Base-by-base conservation (phyloP, 2,113 vertebrate genomes). In the Catharus bicknelli region DNA sequence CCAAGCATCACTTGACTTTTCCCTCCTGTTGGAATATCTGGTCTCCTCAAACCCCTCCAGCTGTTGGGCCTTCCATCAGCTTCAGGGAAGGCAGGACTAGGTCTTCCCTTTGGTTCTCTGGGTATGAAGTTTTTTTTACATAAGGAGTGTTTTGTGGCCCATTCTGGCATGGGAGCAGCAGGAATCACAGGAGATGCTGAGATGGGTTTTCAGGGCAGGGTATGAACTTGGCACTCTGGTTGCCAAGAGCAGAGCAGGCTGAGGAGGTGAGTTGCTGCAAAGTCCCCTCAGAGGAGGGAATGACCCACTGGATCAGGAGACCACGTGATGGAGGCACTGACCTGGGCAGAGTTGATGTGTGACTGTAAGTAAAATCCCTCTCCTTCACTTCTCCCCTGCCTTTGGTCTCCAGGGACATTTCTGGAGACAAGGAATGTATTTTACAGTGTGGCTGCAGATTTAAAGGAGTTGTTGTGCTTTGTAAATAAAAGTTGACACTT, bases 131-230 rank as follows among this genome's bases (percentile, higher is more conserved):
- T 5, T 10, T 76, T 84, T 66, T 66, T 26, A 45, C 0, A 0
- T 18, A 11, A 38, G 0, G 3, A 26, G 34, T 14, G 30, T 72
- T 70, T 57, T 25, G 10, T 29, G 68, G 26, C 36, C 57, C 1
- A 0, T 61, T 79, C 53, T 42, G 26, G 4, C 3, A 3, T 5
- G 0, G 5, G 17, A 69, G 26, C 26, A 50, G 11, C 20, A 53
- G 50, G 53, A 10, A 8, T 16, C 40, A 5, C 29, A 8, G 20
- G 47, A 30, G 58, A 19, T 47, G 51, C 36, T 4, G 13, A 32
- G n/a, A 12, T 21, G 48, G 63, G 25, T 54, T 76, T 58, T 43
- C 22, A 32, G 21, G 36, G 38, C 12, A 14, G 18, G 29, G 11
- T 12, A 8, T 32, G 42, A 16, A 1, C 11, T 17, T 15, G 47